Evolutionary conservation across 2,113 vertebrate genomes (phyloP).

Genomic region (Synodontis membranacea): DNA sequence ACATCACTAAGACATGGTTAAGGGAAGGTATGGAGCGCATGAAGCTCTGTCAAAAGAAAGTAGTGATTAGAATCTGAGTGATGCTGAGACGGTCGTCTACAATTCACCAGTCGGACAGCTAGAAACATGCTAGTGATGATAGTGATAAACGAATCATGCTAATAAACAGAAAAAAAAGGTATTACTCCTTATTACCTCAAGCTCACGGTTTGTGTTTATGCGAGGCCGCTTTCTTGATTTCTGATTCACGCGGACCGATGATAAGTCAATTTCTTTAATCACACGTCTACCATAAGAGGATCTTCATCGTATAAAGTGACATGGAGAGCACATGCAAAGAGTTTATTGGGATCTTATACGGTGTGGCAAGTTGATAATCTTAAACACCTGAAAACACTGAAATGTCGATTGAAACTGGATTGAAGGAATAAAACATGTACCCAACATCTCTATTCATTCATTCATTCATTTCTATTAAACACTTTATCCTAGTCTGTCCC

Average conservation of each 20-base stretch:
- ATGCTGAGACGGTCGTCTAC: not conserved
- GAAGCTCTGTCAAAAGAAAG: not conserved
- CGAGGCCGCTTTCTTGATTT: not conserved
- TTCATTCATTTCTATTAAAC: not conserved
- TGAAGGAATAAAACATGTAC: not conserved
- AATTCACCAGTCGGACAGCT: not conserved
- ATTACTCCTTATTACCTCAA: not conserved
- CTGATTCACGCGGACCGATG: not conserved
- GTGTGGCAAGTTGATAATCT: not conserved
- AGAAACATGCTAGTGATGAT: not conserved
- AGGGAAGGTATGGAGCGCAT: not conserved
- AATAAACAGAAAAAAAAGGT: too few relatives aligned
- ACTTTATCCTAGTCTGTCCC: not conserved
- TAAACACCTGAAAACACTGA: too few relatives aligned
- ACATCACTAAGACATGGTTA: too few relatives aligned
- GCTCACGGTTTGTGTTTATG: not conserved
- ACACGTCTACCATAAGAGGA: not conserved
- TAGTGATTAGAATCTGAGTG: not conserved
- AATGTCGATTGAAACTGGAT: not conserved
- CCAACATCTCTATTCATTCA: not conserved
- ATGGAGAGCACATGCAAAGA: not conserved
- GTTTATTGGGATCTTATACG: not conserved
- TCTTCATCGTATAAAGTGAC: not conserved
- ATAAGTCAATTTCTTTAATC: not conserved
- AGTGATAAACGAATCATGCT: too few relatives aligned